These are phyloP conservation scores for Trematomus loennbergii DNA, from an alignment of 2,113 vertebrate species.

Conservation along the genomic window DNA sequence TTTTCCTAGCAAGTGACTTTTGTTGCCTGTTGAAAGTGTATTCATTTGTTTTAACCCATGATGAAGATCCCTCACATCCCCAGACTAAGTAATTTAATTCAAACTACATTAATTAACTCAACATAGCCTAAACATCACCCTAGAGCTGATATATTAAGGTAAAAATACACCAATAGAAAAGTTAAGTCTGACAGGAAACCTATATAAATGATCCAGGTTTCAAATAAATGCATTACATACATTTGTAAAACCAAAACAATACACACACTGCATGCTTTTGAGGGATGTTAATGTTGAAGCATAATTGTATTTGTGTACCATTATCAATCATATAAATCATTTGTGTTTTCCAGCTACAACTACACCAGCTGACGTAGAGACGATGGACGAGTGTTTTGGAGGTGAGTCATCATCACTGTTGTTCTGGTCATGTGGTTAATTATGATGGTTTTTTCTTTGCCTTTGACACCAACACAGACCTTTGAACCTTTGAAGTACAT, in stretches of 20 bases:
- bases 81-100: not conserved
- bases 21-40: too few relatives aligned
- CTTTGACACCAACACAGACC: conserved; percentile 18
- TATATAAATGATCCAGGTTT: not conserved
- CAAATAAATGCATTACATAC: not conserved
- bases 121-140: not conserved
- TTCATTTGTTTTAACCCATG: too few relatives aligned
- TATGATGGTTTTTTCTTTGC: not conserved
- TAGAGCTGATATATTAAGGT: not conserved
- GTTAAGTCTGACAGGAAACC: not conserved
- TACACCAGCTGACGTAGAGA: not conserved
- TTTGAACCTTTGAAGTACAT: conserved; percentile 17
- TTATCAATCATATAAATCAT: not conserved
- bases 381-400: not conserved
- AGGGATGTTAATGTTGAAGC: not conserved
- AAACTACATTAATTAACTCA: not conserved
- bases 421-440: conserved; percentile 14
- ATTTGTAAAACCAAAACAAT: not conserved
- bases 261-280: not conserved
- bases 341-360: conserved; percentile 2
- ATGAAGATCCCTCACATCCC: not conserved
- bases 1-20: too few relatives aligned
- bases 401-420: conserved; percentile 11
- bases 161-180: not conserved
- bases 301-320: not conserved